Base-by-base conservation (phyloP, 1,140 invertebrate species). In the Phymastichus coffea region DNA sequence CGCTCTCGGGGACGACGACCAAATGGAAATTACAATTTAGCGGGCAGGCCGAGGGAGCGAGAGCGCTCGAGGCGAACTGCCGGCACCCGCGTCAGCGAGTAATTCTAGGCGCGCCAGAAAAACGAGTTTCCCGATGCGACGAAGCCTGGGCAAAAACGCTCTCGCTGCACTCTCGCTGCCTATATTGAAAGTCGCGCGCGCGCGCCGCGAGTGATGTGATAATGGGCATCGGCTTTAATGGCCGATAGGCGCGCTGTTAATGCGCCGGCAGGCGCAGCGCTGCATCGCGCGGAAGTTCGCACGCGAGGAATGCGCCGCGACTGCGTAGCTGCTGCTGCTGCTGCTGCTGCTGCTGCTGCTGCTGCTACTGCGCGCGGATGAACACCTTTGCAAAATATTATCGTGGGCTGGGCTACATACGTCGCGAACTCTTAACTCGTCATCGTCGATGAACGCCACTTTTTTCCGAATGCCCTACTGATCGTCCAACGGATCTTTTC, bases 201-300 rank as follows among this genome's bases (percentile, higher is more conserved):
- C 46, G 2, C 23, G 23, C 2, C 20, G 0, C 47, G 47, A 49
- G 47, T 49, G 47, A 49, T 35, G 47, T 22, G 47, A 49, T 49
- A 49, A 49, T 49, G 37, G 47, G 30, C 23, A 44, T 44, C 41
- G 17, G 22, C 28, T n/a, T 30, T 35, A 35, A 49, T 37, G 30
- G 47, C 47, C 47, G 28, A 49, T 49, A 28, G 28, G 47, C 47
- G 20, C 15, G 47, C 47, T 49, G 19, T 37, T 49, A 35, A 37
- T 33, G 47, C 20, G 44, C 44, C 26, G 15, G 12, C 43, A 1
- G 41, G 14, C 8, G 15, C 38, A 19, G 17, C 38, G 38, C 38
- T 41, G 9, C 19, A 23, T 44, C 20, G 25, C 41, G 41, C 22
- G 25, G 41, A 44, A 19, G 41, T 19, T 12, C 22, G 41, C 41